Evolutionary conservation across 2,888 invertebrate genomes (phyloP).

Genomic region (Timema podura): DNA sequence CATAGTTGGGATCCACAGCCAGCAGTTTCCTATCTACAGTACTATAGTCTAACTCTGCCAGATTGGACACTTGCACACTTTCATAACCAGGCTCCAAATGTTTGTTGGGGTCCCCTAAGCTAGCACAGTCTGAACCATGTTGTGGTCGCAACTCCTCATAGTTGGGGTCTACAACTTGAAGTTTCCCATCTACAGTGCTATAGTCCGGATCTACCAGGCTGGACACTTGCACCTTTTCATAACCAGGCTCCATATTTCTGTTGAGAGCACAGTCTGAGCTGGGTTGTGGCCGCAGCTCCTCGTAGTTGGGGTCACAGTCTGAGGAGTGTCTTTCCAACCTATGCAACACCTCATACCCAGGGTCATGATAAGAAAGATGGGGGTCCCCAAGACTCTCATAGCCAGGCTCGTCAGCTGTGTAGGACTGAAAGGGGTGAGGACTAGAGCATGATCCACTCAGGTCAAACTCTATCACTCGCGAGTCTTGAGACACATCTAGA

Average conservation of each 20-base stretch:
- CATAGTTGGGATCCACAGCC: not conserved
- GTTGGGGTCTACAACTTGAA: slow-evolving; percentile 44
- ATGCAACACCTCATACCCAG: slow-evolving; percentile 66
- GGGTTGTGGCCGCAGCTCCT: slow-evolving; percentile 60
- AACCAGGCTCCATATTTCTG: slow-evolving; percentile 22
- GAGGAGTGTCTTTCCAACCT: slow-evolving; percentile 36
- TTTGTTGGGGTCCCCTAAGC: slow-evolving; percentile 39
- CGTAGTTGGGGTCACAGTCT: slow-evolving; percentile 75
- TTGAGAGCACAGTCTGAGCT: slow-evolving; percentile 1
- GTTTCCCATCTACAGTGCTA: too few species aligned
- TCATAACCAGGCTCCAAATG: slow-evolving; percentile 47
- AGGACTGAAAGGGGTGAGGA: not conserved
- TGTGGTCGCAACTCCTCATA: slow-evolving; percentile 35
- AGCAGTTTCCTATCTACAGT: too few species aligned
- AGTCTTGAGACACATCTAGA: slow-evolving; percentile 9
- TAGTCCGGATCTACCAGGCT: slow-evolving; percentile 47
- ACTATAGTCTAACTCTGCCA: not conserved
- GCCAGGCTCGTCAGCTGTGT: slow-evolving; percentile 37
- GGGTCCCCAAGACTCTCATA: slow-evolving; percentile 37
- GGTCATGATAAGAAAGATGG: slow-evolving; percentile 48
- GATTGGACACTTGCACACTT: slow-evolving; percentile 7
- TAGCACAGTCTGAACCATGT: not conserved
- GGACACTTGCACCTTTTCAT: slow-evolving; percentile 23
- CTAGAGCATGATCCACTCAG: not conserved
- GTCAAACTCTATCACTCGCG: not conserved